phyloP scores from a whole-genome alignment of 2,113 vertebrate genomes.

The Ceuthmochares aereus region DNA sequence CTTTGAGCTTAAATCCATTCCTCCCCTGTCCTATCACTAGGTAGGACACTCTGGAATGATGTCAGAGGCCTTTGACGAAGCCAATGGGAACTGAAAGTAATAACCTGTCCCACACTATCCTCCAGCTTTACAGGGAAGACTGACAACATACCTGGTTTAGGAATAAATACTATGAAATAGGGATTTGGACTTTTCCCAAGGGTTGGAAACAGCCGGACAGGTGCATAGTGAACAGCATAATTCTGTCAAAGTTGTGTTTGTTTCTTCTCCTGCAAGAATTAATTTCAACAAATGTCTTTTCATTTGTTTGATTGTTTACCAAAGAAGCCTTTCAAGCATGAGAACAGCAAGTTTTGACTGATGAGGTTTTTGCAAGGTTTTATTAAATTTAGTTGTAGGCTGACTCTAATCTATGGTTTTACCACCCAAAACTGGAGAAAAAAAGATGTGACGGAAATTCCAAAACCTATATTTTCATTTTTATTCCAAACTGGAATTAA shows the following conservation, averaged over 20 bases:
- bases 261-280: fast-evolving
- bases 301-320: not conserved
- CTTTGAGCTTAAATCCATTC: too few relatives aligned
- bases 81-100: not conserved
- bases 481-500: not conserved
- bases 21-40: too few relatives aligned
- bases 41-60: not conserved
- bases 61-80: not conserved
- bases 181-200: not conserved
- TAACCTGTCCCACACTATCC: not conserved
- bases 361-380: not conserved
- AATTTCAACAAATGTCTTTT: not conserved
- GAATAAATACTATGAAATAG: not conserved
- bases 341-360: not conserved
- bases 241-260: not conserved
- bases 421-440: not conserved
- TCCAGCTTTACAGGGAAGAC: not conserved
- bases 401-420: not conserved
- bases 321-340: not conserved
- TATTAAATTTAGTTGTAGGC: not conserved
- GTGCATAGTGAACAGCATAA: not conserved
- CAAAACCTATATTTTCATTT: not conserved
- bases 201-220: not conserved
- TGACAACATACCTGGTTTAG: fast-evolving
- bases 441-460: not conserved